phyloP scores from a whole-genome alignment of 2,888 invertebrate species.

The Crossocerus cetratus region DNA sequence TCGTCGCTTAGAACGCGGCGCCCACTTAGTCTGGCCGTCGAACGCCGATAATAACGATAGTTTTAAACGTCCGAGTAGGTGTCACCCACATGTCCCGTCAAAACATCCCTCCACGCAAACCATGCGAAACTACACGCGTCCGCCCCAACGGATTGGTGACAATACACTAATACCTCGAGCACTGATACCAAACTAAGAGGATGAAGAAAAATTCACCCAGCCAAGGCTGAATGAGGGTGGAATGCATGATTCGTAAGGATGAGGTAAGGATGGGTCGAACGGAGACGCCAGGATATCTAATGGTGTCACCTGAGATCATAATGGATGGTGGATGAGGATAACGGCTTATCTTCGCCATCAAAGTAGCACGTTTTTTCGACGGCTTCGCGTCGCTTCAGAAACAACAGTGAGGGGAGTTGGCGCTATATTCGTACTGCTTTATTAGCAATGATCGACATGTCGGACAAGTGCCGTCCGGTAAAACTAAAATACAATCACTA shows the following conservation, averaged over 20 bases:
- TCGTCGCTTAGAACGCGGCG: constrained; percentile 38
- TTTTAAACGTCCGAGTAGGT: constrained; percentile 32
- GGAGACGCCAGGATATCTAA: constrained; percentile 53
- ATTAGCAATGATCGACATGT: too few relatives aligned
- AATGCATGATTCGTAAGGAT: constrained; percentile 18
- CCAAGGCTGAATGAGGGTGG: constrained; percentile 8
- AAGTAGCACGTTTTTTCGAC: constrained; percentile 17
- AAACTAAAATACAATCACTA: too few relatives aligned
- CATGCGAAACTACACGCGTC: neutral
- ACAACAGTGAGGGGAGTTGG: too few relatives aligned
- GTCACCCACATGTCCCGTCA: constrained; percentile 40
- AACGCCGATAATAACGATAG: constrained; percentile 49
- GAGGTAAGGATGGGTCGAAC: constrained; percentile 11
- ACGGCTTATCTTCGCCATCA: constrained; percentile 56
- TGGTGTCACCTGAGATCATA: constrained; percentile 68
- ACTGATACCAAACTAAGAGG: neutral
- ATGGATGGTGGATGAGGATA: constrained; percentile 59
- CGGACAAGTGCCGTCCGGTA: too few relatives aligned
- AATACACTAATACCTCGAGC: neutral
- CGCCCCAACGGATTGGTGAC: too few relatives aligned
- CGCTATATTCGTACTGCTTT: too few relatives aligned
- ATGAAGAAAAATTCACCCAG: constrained; percentile 9
- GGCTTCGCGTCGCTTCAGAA: neutral
- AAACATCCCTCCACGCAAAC: constrained; percentile 11
- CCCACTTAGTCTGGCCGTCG: constrained; percentile 40